Base-by-base conservation (phyloP, 2,888 invertebrate species). In the Bugula neritina region DNA sequence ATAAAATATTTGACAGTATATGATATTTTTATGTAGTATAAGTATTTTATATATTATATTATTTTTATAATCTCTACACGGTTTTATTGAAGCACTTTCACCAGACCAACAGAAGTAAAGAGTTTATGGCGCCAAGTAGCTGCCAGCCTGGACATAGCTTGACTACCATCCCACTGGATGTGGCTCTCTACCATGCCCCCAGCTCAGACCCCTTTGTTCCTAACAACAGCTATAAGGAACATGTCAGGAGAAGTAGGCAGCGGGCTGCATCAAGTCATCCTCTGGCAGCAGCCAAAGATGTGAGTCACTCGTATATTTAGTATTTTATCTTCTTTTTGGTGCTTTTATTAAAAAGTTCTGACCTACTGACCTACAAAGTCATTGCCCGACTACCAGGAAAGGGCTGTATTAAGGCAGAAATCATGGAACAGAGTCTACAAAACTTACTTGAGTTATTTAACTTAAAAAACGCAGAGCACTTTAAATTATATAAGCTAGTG, bases 181-280 rank as follows among this genome's bases (percentile, higher is more conserved):
- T 70, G 3, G 35, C 70, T 5, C 23, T 70, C 5, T 54, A 54
- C 52, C 52, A 43, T 23, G 70, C 70, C 27, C 70, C 70, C 21
- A 54, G n/a, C 31, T 29, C 21, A n/a, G 70, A 70, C 52, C 70
- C 70, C 17, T 70, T 70, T 25, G 70, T 70, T 1, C 70, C 70
- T 5, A 70, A 70, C 70, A 54, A 43, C 25, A 70, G 70, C 23
- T 70, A 70, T 25, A 70, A 70, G 29, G 27, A 70, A 23, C 29
- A 54, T 25, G 70, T 43, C 25, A 70, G 23, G n/a, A 34, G 23
- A 25, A 70, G 31, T 23, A 3, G 23, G 3, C 35, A 23, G 10
- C 2, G 10, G 3, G 17, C 21, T 13, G 31, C 43, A 17, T 43
- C 43, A 10, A 17, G 43, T 17, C 43, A 43, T 17, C 43, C 5